These are phyloP conservation scores for Cyrtonyx montezumae DNA, from an alignment of 2,113 vertebrate species.

Conservation along the genomic window DNA sequence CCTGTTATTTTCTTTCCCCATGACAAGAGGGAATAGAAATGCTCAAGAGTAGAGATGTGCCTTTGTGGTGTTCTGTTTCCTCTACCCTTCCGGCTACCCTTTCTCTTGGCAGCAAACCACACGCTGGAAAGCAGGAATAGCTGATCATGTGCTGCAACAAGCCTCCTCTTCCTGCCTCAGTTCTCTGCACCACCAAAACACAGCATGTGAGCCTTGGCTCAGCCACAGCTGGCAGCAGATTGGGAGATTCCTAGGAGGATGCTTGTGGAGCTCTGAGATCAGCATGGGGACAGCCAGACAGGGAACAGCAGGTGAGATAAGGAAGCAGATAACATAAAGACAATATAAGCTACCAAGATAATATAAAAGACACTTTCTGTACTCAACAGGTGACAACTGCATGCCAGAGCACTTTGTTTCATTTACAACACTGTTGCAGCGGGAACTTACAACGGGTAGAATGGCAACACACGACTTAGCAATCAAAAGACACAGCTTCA, in stretches of 20 bases:
- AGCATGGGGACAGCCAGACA: fast-evolving
- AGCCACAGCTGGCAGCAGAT: background rate
- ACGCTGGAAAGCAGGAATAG: background rate
- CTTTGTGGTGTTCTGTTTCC: constrained; percentile 14
- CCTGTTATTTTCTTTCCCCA: constrained; percentile 22
- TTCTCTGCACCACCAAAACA: background rate
- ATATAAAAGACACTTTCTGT: background rate
- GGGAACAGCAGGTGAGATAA: background rate
- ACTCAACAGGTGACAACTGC: background rate
- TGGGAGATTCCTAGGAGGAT: background rate
- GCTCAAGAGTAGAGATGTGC: background rate
- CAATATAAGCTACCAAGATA: background rate
- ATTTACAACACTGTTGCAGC: background rate
- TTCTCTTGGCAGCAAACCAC: background rate
- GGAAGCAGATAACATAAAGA: background rate
- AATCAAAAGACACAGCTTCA: background rate
- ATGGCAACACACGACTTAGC: background rate
- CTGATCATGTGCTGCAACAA: background rate
- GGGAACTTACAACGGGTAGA: background rate
- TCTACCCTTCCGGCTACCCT: background rate
- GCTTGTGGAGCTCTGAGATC: background rate
- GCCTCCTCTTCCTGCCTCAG: background rate
- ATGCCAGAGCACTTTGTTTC: background rate
- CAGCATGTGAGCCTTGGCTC: background rate
- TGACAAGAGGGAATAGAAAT: background rate